Conservation (phyloP, 2,888 invertebrate genomes). For the Nemapogon koenigi region DNA sequence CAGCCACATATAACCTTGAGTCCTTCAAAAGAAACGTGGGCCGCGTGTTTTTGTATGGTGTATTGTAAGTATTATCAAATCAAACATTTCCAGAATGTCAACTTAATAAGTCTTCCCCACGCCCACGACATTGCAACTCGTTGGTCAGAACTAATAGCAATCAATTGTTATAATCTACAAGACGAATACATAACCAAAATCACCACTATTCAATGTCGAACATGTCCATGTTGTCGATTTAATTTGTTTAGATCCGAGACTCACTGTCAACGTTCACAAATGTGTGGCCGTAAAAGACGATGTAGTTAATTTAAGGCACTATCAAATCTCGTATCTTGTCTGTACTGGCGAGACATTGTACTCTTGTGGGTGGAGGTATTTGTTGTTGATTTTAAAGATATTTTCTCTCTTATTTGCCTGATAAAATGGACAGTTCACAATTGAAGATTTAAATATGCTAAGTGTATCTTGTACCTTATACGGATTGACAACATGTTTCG, state of each 20-base stretch:
- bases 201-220: constrained; percentile 29
- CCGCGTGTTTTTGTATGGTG: too few relatives aligned
- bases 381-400: constrained; percentile 43
- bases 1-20: too few relatives aligned
- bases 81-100: too few relatives aligned
- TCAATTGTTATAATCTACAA: too few relatives aligned
- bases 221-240: constrained; percentile 24
- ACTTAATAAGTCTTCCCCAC: too few relatives aligned
- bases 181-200: too few relatives aligned
- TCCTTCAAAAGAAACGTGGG: too few relatives aligned
- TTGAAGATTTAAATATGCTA: constrained; percentile 9
- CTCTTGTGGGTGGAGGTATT: constrained; percentile 35
- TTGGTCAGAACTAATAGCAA: too few relatives aligned
- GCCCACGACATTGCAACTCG: too few relatives aligned
- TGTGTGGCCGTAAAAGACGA: constrained; percentile 41
- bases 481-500: not conserved
- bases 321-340: constrained; percentile 37
- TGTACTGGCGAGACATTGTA: constrained; percentile 24
- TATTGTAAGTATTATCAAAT: too few relatives aligned
- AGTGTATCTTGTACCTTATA: constrained; percentile 9
- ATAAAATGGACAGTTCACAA: constrained; percentile 10
- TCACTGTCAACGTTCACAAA: constrained; percentile 41
- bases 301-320: constrained; percentile 39
- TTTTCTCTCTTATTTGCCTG: constrained; percentile 19
- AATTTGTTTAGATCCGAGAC: constrained; percentile 29